Evolutionary conservation across 1,140 invertebrate species (phyloP).

Genomic region (Gryon sp.): DNA sequence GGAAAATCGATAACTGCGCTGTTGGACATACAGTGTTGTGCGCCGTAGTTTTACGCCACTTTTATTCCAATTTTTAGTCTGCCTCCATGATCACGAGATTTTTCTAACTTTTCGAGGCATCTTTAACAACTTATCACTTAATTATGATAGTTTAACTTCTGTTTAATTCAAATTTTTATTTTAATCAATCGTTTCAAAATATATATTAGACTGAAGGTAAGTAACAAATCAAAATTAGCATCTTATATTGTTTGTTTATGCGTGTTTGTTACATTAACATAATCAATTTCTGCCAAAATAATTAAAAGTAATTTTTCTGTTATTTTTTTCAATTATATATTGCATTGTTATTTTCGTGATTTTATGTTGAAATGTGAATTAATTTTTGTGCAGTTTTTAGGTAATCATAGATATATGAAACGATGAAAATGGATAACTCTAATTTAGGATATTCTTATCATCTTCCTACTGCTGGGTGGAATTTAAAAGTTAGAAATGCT

Average conservation of each 20-base stretch:
- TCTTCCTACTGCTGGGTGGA: conserved; percentile 88
- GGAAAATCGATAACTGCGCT: conserved; percentile 52
- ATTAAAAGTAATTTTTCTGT: too few relatives aligned
- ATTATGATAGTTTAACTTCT: conserved; percentile 10
- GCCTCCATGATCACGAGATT: conserved; percentile 21
- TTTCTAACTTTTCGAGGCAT: conserved; percentile 13
- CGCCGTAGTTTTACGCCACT: conserved; percentile 21
- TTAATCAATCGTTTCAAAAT: too few relatives aligned
- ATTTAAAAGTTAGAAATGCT: conserved; percentile 87
- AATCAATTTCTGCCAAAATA: too few relatives aligned
- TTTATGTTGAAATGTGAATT: too few relatives aligned
- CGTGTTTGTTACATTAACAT: too few relatives aligned
- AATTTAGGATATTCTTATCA: conserved; percentile 91
- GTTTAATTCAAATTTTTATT: too few relatives aligned
- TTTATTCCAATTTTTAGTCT: conserved; percentile 27
- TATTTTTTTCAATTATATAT: too few relatives aligned
- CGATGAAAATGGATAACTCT: conserved; percentile 77
- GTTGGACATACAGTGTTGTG: neutral
- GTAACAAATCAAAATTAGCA: too few relatives aligned
- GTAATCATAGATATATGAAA: conserved; percentile 9
- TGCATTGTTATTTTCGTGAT: too few relatives aligned
- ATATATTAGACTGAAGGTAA: too few relatives aligned
- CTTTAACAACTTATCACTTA: neutral
- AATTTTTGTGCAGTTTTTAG: too few relatives aligned
- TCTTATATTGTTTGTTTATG: too few relatives aligned